These are phyloP conservation scores for Lates japonicus DNA, from an alignment of 2,797 vertebrate genomes.

Conservation along the genomic window DNA sequence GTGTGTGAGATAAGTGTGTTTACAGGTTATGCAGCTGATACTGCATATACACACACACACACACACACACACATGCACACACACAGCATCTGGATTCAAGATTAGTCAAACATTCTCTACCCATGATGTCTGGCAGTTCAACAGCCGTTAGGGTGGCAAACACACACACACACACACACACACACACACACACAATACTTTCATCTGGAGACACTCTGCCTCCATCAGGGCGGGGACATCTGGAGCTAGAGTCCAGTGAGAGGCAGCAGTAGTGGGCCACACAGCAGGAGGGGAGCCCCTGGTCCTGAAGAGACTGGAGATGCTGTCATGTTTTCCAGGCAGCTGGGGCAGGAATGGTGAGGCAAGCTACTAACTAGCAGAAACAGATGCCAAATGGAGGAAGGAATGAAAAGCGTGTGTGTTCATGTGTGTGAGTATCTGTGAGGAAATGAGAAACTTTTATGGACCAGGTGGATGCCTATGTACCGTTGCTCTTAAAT, in stretches of 20 bases:
- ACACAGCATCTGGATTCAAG: constrained; percentile 54
- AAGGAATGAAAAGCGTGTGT: constrained; percentile 15
- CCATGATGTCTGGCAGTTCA: constrained; percentile 53
- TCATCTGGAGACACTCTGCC: constrained; percentile 31
- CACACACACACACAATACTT: constrained; percentile 3
- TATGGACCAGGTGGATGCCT: constrained; percentile 53
- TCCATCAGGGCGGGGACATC: constrained; percentile 59
- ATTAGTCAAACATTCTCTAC: constrained; percentile 72
- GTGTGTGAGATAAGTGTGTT: constrained; percentile 32
- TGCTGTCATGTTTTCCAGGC: constrained; percentile 78
- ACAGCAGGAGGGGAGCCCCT: constrained; percentile 54
- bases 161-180: constrained; percentile 3
- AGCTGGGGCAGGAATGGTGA: constrained; percentile 55
- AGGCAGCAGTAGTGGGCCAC: constrained; percentile 61
- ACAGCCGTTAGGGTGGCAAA: constrained; percentile 67
- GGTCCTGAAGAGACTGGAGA: constrained; percentile 60
- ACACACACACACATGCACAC: not conserved
- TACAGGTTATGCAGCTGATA: constrained; percentile 40
- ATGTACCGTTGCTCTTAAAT: constrained; percentile 1
- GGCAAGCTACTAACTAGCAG: constrained; percentile 33
- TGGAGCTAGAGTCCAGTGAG: constrained; percentile 60
- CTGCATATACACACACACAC: not conserved
- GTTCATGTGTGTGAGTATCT: constrained; percentile 3
- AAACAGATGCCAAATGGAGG: constrained; percentile 63
- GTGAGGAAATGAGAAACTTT: constrained; percentile 52